These are phyloP conservation scores for Loxodonta africana DNA, from an alignment of 2,113 vertebrate genomes.

Conservation along the genomic window DNA sequence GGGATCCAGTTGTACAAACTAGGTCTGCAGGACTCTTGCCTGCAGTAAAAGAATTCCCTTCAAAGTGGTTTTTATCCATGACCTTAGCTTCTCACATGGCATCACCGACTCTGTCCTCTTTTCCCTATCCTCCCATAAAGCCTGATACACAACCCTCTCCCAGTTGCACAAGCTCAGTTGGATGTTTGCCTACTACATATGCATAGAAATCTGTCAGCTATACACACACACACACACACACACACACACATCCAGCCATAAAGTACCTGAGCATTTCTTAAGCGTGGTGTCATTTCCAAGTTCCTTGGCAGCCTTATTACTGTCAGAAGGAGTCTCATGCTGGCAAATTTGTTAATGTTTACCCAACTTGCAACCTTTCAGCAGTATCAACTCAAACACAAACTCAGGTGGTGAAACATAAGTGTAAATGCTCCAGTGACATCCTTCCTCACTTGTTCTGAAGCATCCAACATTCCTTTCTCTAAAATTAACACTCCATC, in stretches of 20 bases:
- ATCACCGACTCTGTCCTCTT: not conserved
- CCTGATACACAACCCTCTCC: not conserved
- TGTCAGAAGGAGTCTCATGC: not conserved
- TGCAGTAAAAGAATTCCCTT: not conserved
- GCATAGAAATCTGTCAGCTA: not conserved
- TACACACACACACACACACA: too few relatives aligned
- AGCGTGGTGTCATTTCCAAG: not conserved
- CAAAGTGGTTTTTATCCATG: not conserved
- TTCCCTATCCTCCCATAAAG: not conserved
- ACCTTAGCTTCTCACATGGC: not conserved
- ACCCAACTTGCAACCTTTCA: not conserved
- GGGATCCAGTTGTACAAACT: not conserved
- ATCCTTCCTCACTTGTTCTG: not conserved
- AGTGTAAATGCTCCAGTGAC: not conserved
- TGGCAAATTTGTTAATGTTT: not conserved
- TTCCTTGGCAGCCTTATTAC: not conserved
- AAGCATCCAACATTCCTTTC: not conserved
- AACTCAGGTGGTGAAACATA: not conserved
- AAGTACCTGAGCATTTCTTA: not conserved
- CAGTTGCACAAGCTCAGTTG: not conserved
- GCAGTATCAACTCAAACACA: not conserved
- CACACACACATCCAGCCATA: not conserved
- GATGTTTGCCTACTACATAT: not conserved
- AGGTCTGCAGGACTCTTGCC: not conserved
- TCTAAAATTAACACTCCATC: not conserved